Evolutionary conservation across 2,797 vertebrate genomes (phyloP).

Genomic region (Mastacembelus armatus): DNA sequence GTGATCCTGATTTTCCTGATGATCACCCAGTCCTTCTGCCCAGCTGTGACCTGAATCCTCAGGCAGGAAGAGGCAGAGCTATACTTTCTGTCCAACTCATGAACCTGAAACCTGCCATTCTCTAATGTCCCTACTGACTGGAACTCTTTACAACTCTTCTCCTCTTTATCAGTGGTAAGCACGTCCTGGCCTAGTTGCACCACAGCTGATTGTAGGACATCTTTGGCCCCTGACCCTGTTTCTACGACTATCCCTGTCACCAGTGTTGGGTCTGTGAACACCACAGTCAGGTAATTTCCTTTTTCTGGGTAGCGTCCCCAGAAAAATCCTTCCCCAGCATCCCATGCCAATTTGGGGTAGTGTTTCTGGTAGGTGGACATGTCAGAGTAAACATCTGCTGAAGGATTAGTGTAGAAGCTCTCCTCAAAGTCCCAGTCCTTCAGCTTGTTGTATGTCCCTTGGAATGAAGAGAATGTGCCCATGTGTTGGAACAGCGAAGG

Average conservation of each 20-base stretch:
- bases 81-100: slow-evolving; percentile 45
- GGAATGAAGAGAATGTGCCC: slow-evolving; percentile 84
- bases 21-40: slow-evolving; percentile 84
- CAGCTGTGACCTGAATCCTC: slow-evolving; percentile 82
- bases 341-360: slow-evolving; percentile 82
- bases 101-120: slow-evolving; percentile 78
- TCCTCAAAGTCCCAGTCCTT: slow-evolving; percentile 83
- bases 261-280: slow-evolving; percentile 71
- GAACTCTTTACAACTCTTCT: slow-evolving; percentile 78
- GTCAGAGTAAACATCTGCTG: slow-evolving; percentile 74
- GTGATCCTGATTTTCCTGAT: slow-evolving; percentile 83
- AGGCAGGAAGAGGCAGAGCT: slow-evolving; percentile 76
- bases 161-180: neutral
- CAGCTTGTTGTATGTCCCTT: slow-evolving; percentile 80
- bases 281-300: slow-evolving; percentile 78
- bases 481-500: slow-evolving; percentile 89
- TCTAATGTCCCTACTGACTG: slow-evolving; percentile 76
- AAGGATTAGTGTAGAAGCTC: slow-evolving; percentile 73
- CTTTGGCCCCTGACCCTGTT: slow-evolving; percentile 78
- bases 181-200: slow-evolving; percentile 83
- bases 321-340: slow-evolving; percentile 79
- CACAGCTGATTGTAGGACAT: slow-evolving; percentile 76
- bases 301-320: slow-evolving; percentile 83
- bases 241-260: slow-evolving; percentile 78
- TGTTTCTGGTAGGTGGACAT: slow-evolving; percentile 79